These are phyloP conservation scores for Uropsilus gracilis DNA, from an alignment of 2,113 vertebrate genomes.

Conservation along the genomic window DNA sequence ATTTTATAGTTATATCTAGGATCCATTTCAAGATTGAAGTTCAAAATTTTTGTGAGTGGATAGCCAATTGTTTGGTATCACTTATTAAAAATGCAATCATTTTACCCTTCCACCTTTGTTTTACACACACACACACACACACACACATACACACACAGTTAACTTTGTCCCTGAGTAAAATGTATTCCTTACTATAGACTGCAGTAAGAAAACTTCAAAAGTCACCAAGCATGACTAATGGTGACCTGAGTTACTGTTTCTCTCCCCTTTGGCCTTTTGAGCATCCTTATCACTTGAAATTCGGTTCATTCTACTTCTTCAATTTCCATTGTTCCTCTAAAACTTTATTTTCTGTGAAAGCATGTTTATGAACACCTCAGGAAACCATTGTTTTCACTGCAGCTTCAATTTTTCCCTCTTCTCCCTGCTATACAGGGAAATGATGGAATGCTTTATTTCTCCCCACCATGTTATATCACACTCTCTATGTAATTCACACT, in stretches of 20 bases:
- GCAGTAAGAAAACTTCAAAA: neutral
- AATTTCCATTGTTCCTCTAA: neutral
- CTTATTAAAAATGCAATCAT: neutral
- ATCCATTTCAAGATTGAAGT: neutral
- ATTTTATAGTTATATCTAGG: neutral
- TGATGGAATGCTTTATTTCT: constrained; percentile 12
- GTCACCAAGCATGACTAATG: neutral
- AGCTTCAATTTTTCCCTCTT: neutral
- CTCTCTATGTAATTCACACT: constrained; percentile 22
- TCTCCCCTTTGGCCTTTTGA: neutral
- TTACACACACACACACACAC: neutral
- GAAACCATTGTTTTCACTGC: neutral
- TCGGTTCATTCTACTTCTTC: neutral
- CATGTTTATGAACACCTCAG: neutral
- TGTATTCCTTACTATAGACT: neutral
- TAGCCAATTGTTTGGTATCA: neutral
- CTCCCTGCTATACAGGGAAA: neutral
- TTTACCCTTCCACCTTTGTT: neutral
- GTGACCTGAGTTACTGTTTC: neutral
- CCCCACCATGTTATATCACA: neutral
- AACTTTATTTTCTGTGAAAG: neutral
- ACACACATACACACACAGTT: neutral
- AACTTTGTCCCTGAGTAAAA: neutral
- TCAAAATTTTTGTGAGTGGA: neutral
- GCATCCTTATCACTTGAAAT: neutral